These are phyloP conservation scores for Macrobrachium nipponense DNA, from an alignment of 1,140 invertebrate species.

Conservation along the genomic window DNA sequence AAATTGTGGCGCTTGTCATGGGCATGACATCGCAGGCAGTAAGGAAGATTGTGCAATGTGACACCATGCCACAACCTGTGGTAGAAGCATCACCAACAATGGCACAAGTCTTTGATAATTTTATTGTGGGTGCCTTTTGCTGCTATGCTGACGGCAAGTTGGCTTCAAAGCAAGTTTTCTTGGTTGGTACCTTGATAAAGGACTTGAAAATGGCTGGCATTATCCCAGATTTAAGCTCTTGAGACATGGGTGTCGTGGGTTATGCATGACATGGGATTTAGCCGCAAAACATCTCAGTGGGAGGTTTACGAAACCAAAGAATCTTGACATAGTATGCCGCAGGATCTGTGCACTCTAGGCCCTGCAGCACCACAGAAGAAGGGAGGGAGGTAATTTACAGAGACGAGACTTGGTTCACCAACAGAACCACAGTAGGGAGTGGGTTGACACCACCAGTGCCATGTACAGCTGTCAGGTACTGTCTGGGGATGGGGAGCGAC, in stretches of 20 bases:
- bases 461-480: neutral
- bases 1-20: too few species aligned
- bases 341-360: neutral
- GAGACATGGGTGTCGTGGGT: neutral
- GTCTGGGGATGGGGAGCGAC: neutral
- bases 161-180: too few species aligned
- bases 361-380: neutral
- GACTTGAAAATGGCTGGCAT: too few species aligned
- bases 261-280: neutral
- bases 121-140: too few species aligned
- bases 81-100: too few species aligned
- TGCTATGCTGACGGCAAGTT: too few species aligned
- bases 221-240: neutral
- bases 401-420: neutral
- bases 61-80: too few species aligned
- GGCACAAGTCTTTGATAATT: too few species aligned
- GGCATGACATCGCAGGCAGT: too few species aligned
- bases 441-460: conserved; percentile 21
- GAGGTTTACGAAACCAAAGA: neutral
- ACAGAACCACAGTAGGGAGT: neutral
- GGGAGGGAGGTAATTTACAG: neutral
- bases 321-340: neutral
- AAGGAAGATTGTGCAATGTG: too few species aligned
- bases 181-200: too few species aligned
- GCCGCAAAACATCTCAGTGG: neutral